Conservation (phyloP, 2,797 vertebrate species). For the Craterocephalus amniculus region DNA sequence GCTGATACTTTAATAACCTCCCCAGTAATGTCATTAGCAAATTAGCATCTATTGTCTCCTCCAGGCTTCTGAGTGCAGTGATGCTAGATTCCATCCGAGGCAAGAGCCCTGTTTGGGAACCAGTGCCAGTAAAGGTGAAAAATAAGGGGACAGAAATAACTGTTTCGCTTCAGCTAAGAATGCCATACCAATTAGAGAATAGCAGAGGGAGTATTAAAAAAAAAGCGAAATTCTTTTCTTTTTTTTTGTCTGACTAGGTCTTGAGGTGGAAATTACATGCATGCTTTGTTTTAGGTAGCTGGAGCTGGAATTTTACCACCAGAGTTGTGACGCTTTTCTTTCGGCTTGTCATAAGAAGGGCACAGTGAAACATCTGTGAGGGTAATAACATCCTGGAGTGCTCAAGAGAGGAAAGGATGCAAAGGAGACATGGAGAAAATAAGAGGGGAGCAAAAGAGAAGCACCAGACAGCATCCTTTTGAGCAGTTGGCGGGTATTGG, state of each 20-base stretch:
- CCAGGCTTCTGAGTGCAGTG: conserved; percentile 51
- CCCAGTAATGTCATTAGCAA: conserved; percentile 74
- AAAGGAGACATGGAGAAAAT: conserved; percentile 21
- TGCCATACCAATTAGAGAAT: conserved; percentile 65
- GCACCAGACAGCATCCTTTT: conserved; percentile 44
- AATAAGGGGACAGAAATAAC: conserved; percentile 60
- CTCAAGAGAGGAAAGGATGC: conserved; percentile 14
- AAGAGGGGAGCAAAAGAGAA: conserved; percentile 26
- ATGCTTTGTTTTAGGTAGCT: conserved; percentile 52
- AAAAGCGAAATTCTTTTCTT: conserved; percentile 22
- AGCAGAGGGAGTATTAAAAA: conserved; percentile 23
- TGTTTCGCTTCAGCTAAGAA: conserved; percentile 55
- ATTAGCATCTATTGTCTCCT: conserved; percentile 73
- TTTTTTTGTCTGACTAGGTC: conserved; percentile 36
- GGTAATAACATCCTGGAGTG: conserved; percentile 57
- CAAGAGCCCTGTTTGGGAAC: conserved; percentile 56
- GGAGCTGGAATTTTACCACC: conserved; percentile 48
- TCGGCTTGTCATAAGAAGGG: conserved; percentile 48
- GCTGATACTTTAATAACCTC: conserved; percentile 74
- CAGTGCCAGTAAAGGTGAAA: conserved; percentile 59
- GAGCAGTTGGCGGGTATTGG: conserved; percentile 32
- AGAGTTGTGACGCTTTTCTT: conserved; percentile 44
- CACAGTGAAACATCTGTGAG: conserved; percentile 50
- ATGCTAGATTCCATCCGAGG: conserved; percentile 56
- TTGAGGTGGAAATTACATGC: conserved; percentile 49